These are phyloP conservation scores for Lerema accius DNA, from an alignment of 1,140 invertebrate species.

Conservation along the genomic window DNA sequence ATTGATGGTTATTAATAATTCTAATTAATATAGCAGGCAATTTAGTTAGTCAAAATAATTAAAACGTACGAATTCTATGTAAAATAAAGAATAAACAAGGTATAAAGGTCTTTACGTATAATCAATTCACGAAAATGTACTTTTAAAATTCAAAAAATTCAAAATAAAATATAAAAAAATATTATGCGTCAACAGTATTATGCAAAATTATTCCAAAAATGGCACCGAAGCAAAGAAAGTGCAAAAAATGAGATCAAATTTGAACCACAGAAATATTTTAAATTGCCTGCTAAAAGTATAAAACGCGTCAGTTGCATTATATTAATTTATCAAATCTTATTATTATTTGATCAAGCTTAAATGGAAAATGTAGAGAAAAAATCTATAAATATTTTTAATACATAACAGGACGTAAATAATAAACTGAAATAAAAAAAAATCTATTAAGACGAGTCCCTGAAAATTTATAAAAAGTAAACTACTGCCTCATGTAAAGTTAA, in stretches of 20 bases:
- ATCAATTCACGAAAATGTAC: slow-evolving; percentile 30
- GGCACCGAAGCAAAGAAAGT: slow-evolving; percentile 67
- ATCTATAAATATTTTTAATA: slow-evolving; percentile 15
- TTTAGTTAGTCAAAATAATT: slow-evolving; percentile 56
- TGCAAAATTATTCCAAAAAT: slow-evolving; percentile 61
- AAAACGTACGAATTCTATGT: slow-evolving; percentile 37
- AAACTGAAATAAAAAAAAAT: slow-evolving; percentile 1
- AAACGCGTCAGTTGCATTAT: slow-evolving; percentile 49
- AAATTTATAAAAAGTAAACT: slow-evolving; percentile 6
- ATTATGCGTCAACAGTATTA: slow-evolving; percentile 69
- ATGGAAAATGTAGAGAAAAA: slow-evolving; percentile 37
- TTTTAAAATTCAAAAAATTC: neutral
- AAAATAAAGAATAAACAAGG: slow-evolving; percentile 45
- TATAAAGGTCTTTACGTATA: slow-evolving; percentile 35
- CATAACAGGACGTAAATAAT: neutral
- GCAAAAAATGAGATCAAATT: slow-evolving; percentile 77
- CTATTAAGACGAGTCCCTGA: neutral
- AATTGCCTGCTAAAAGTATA: slow-evolving; percentile 76
- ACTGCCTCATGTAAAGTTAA: neutral
- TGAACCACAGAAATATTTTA: slow-evolving; percentile 51
- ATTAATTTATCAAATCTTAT: slow-evolving; percentile 52
- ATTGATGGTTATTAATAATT: slow-evolving; percentile 69
- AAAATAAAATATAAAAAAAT: slow-evolving; percentile 35
- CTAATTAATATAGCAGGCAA: slow-evolving; percentile 77
- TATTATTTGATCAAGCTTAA: slow-evolving; percentile 42